Conservation (phyloP, 1,140 invertebrate genomes). For the Oedothorax gibbosus region DNA sequence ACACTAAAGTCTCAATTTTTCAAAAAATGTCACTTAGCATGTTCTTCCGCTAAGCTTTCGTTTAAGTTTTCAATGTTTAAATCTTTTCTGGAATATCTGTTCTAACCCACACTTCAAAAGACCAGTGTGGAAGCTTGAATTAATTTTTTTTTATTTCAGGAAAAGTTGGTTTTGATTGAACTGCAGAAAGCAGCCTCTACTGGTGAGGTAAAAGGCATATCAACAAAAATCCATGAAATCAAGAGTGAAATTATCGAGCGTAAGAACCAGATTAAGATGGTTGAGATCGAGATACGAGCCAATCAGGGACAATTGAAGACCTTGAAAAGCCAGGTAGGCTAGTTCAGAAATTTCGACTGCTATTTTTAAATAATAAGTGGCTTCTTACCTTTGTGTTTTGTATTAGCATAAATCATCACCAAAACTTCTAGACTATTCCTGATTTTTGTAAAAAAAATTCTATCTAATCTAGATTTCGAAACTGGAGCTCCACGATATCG, state of each 20-base stretch:
- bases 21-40: no score
- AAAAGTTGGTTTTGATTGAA: slow-evolving; percentile 12
- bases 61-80: no score
- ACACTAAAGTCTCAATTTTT: no score
- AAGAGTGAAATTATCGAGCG: slow-evolving; percentile 43
- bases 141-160: neutral
- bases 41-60: no score
- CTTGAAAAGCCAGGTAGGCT: slow-evolving; percentile 10
- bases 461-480: slow-evolving; percentile 10
- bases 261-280: slow-evolving; percentile 32
- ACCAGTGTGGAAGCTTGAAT: no score
- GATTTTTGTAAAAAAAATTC: neutral
- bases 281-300: slow-evolving; percentile 14
- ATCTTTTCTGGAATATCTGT: no score
- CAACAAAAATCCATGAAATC: slow-evolving; percentile 18
- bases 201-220: slow-evolving; percentile 17
- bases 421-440: neutral
- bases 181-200: slow-evolving; percentile 1
- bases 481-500: slow-evolving; percentile 33
- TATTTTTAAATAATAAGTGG: neutral
- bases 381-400: neutral
- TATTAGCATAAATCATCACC: neutral
- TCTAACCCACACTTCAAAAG: no score
- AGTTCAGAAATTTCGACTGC: neutral
- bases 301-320: slow-evolving; percentile 7